These are phyloP conservation scores for Nixonia krombeini DNA, from an alignment of 1,140 invertebrate genomes.

Conservation along the genomic window DNA sequence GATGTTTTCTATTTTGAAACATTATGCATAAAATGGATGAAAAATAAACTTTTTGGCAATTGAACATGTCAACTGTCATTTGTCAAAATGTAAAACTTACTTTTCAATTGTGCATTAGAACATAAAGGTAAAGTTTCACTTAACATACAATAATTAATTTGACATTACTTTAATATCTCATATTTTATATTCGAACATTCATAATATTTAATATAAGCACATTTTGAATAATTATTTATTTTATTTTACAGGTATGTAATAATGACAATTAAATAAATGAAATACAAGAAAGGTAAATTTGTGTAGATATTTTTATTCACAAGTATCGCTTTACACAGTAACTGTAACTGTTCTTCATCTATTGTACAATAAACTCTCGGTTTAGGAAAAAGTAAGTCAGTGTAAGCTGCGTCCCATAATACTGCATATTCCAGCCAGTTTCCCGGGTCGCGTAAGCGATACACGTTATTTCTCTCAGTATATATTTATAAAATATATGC, in stretches of 20 bases:
- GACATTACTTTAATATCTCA: no score
- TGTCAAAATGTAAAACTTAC: no score
- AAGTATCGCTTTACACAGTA: constrained; percentile 33
- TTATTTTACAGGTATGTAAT: no score
- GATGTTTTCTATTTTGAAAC: background rate
- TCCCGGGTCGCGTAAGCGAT: constrained; percentile 22
- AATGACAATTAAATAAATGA: no score
- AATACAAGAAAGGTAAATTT: background rate
- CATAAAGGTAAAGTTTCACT: no score
- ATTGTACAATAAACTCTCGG: constrained; percentile 51
- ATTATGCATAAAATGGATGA: background rate
- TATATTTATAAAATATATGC: constrained; percentile 18
- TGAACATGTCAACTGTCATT: background rate
- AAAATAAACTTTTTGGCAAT: background rate
- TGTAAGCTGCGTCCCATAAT: constrained; percentile 39
- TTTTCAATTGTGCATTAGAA: no score
- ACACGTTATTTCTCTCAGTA: constrained; percentile 19
- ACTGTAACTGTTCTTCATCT: constrained; percentile 34
- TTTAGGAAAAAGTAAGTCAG: constrained; percentile 39
- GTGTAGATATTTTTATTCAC: constrained; percentile 50
- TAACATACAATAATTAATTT: no score
- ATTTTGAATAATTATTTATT: no score
- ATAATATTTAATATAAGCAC: no score
- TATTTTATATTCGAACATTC: no score
- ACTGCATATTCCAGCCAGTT: constrained; percentile 45